phyloP scores from a whole-genome alignment of 2,113 vertebrate genomes.

The Plecotus auritus region DNA sequence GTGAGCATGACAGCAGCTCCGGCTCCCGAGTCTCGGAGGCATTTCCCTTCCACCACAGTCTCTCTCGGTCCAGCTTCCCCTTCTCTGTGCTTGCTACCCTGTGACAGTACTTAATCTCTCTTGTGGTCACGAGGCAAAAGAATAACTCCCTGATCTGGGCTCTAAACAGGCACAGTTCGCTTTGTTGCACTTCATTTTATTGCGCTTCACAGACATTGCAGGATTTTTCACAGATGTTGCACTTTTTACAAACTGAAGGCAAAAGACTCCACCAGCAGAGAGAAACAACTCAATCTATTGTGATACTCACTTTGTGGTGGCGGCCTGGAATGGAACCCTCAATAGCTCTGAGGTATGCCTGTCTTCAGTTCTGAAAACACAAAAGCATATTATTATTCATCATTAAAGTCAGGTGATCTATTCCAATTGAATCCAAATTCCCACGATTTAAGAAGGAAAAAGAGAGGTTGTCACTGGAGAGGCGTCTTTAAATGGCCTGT shows the following conservation, averaged over 20 bases:
- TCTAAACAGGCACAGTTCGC: not conserved
- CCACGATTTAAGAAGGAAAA: not conserved
- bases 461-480: not conserved
- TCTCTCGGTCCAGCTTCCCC: too few relatives aligned
- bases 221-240: not conserved
- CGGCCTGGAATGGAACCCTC: not conserved
- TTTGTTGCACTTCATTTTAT: not conserved
- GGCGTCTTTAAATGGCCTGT: not conserved
- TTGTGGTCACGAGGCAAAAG: not conserved
- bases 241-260: not conserved
- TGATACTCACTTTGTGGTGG: too few relatives aligned
- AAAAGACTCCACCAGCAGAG: not conserved
- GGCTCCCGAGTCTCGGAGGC: not conserved
- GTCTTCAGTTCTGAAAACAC: not conserved
- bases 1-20: fast-evolving
- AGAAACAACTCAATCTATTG: not conserved
- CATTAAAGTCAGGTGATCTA: not conserved
- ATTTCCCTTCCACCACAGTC: fast-evolving
- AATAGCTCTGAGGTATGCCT: not conserved
- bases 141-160: not conserved
- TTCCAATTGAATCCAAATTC: not conserved
- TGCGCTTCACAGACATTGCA: not conserved
- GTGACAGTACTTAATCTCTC: not conserved
- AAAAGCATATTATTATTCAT: not conserved
- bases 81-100: not conserved